phyloP scores from a whole-genome alignment of 37 sponge, comb jelly and placozoan species.

The Eunapius fragilis region DNA sequence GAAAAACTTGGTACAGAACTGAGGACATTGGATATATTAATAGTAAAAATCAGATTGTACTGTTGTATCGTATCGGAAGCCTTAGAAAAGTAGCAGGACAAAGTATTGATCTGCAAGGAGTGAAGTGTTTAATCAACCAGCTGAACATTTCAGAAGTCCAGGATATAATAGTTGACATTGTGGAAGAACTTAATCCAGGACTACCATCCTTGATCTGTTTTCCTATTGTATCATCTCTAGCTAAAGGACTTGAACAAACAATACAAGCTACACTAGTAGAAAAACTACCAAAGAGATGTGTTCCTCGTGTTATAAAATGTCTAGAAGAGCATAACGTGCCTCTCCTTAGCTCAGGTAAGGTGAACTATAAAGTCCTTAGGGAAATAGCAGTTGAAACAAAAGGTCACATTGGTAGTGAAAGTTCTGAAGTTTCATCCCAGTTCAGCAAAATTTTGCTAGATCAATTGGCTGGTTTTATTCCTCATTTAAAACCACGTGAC shows the following conservation, averaged over 20 bases:
- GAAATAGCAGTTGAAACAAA: not conserved
- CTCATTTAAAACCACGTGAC: not conserved
- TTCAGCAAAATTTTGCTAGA: too few species aligned
- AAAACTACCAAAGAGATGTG: not conserved
- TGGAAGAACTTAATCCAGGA: too few species aligned
- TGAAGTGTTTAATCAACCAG: not conserved
- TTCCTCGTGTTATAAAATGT: not conserved
- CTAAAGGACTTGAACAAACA: not conserved
- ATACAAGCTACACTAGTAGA: not conserved
- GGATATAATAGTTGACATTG: slow-evolving; percentile 3
- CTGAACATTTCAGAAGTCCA: not conserved
- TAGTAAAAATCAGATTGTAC: not conserved
- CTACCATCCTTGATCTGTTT: not conserved
- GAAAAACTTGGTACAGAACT: not conserved
- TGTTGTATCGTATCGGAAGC: not conserved
- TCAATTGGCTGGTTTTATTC: not conserved
- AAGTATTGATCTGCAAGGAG: not conserved
- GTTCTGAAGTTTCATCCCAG: too few species aligned
- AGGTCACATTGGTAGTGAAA: not conserved
- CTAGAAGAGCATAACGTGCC: not conserved
- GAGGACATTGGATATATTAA: slow-evolving; percentile 8
- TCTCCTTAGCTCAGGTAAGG: not conserved
- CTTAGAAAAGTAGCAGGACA: not conserved
- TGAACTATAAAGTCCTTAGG: not conserved
- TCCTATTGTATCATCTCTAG: not conserved